These are phyloP conservation scores for Cryptocephalus moraei DNA, from an alignment of 2,888 invertebrate species.

Conservation along the genomic window DNA sequence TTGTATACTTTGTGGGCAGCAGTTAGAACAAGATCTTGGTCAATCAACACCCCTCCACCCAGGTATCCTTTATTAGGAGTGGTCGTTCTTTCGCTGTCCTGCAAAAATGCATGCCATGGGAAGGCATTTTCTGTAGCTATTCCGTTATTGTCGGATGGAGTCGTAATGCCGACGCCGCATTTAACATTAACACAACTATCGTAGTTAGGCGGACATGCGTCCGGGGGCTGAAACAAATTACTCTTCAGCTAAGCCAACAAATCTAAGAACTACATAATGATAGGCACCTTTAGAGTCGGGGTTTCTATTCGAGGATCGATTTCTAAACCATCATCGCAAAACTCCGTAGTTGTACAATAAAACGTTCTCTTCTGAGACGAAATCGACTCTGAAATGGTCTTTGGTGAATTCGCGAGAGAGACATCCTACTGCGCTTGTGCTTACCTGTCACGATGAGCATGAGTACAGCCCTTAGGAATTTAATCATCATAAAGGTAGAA, in stretches of 20 bases:
- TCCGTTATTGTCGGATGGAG: constrained; percentile 29
- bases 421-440: too few relatives aligned
- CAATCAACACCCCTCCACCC: constrained; percentile 60
- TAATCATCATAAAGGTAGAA: too few relatives aligned
- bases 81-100: constrained; percentile 18
- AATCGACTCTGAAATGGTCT: too few relatives aligned
- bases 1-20: constrained; percentile 50
- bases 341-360: constrained; percentile 14
- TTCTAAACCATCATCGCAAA: constrained; percentile 11
- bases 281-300: not conserved
- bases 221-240: not conserved
- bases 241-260: not conserved
- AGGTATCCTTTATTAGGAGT: constrained; percentile 39
- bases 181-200: constrained; percentile 10
- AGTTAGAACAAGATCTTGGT: constrained; percentile 54
- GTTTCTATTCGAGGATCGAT: constrained; percentile 15
- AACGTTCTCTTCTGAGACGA: constrained; percentile 12
- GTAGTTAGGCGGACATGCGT: constrained; percentile 11
- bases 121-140: constrained; percentile 58
- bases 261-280: not conserved
- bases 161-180: constrained; percentile 13
- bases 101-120: constrained; percentile 55
- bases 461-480: too few relatives aligned
- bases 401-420: too few relatives aligned
- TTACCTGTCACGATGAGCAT: too few relatives aligned